phyloP scores from a whole-genome alignment of 2,888 invertebrate genomes.

The Acrocyrtus sp. region DNA sequence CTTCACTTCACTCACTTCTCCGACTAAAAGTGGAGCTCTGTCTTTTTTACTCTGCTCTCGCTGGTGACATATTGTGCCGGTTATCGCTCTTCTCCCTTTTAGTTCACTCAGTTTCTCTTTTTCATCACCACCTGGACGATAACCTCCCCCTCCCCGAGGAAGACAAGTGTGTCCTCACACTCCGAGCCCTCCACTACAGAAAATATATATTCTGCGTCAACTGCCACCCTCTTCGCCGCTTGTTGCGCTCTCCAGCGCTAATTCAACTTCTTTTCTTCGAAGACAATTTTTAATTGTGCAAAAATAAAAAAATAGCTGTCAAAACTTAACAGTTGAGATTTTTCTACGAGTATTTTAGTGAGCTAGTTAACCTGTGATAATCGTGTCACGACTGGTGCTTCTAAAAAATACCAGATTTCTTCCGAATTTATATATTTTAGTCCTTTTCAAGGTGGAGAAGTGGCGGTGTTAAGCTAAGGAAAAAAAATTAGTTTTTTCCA shows the following conservation, averaged over 20 bases:
- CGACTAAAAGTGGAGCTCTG: too few species aligned
- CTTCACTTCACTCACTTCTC: not conserved
- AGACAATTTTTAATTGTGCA: too few species aligned
- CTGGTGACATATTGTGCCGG: conserved; percentile 47
- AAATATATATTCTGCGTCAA: not conserved
- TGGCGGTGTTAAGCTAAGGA: not conserved
- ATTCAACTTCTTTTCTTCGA: too few species aligned
- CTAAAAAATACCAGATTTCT: too few species aligned
- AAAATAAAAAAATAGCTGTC: too few species aligned
- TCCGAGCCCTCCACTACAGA: not conserved
- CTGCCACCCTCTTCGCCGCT: conserved; percentile 4
- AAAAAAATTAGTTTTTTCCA: not conserved
- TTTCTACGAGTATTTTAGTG: too few species aligned
- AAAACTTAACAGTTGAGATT: too few species aligned
- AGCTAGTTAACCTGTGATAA: too few species aligned
- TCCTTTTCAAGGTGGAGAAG: too few species aligned
- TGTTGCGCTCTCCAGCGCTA: too few species aligned
- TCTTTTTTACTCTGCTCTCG: not conserved
- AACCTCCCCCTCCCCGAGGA: not conserved
- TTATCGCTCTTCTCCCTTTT: not conserved
- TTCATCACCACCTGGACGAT: not conserved
- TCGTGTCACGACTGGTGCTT: too few species aligned
- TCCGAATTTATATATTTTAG: too few species aligned
- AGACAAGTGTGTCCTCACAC: not conserved
- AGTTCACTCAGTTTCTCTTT: not conserved